Percentiles rank a stretch among this genome's conserved stretches.
Conservation (phyloP, 2,888 invertebrate genomes). For the Biston stratarius region DNA sequence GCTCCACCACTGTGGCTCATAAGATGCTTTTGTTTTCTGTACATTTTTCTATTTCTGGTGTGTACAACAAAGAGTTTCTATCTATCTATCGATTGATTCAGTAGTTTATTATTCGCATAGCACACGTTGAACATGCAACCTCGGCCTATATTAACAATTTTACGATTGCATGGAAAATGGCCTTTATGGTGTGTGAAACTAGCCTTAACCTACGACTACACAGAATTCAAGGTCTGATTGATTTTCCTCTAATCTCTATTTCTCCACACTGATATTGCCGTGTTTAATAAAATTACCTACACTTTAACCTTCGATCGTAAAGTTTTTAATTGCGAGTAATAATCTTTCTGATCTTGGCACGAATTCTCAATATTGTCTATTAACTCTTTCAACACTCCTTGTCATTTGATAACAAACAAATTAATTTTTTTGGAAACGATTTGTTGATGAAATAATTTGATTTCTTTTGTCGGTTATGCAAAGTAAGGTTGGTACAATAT, state of each 20-base stretch:
- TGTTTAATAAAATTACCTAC: slow-evolving; percentile 14
- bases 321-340: slow-evolving; percentile 21
- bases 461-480: too few relatives aligned
- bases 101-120: slow-evolving; percentile 49
- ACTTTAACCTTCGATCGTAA: slow-evolving; percentile 20
- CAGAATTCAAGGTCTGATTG: slow-evolving; percentile 23
- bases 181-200: slow-evolving; percentile 30
- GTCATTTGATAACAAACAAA: slow-evolving; percentile 2
- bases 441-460: background rate
- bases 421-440: background rate
- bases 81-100: slow-evolving; percentile 35
- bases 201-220: slow-evolving; percentile 35
- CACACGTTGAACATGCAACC: slow-evolving; percentile 47
- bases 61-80: too few relatives aligned
- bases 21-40: too few relatives aligned
- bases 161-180: slow-evolving; percentile 44
- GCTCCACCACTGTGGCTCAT: too few relatives aligned
- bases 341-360: slow-evolving; percentile 34
- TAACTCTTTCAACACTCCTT: slow-evolving; percentile 10
- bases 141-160: slow-evolving; percentile 57
- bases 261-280: slow-evolving; percentile 25
- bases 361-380: slow-evolving; percentile 4
- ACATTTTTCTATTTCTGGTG: too few relatives aligned
- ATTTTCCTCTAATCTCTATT: slow-evolving; percentile 24
- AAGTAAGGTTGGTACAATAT: too few relatives aligned